Evolutionary conservation across 2,113 vertebrate genomes (phyloP).

Genomic region (Brevimyrus niger): DNA sequence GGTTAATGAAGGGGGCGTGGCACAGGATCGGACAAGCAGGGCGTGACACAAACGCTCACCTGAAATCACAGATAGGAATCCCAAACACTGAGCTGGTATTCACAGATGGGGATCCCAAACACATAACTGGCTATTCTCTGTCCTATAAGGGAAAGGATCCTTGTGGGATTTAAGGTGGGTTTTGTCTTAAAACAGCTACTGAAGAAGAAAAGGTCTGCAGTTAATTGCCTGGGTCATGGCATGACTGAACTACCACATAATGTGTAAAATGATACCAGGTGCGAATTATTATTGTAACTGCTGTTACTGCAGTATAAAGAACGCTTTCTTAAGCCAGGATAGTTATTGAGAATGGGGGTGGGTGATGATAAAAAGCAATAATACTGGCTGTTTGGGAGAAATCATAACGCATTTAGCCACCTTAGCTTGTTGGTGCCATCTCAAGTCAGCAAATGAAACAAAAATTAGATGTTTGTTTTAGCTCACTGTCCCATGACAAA

Average conservation of each 20-base stretch:
- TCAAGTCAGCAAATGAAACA: neutral
- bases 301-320: neutral
- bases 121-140: neutral
- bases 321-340: neutral
- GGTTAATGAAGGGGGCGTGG: too few relatives aligned
- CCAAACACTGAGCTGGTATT: too few relatives aligned
- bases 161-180: neutral
- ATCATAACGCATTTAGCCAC: neutral
- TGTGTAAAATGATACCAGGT: neutral
- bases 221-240: neutral
- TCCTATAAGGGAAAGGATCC: neutral
- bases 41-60: neutral
- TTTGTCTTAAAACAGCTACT: neutral
- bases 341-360: neutral
- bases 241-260: neutral
- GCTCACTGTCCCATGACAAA: neutral
- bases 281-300: neutral
- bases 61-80: too few relatives aligned
- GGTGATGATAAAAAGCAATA: neutral
- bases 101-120: neutral
- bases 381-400: neutral
- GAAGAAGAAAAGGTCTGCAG: neutral
- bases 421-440: neutral
- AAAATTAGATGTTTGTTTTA: neutral
- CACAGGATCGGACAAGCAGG: too few relatives aligned